A percentile compares a stretch with the other conserved stretches of the same genome.
These are phyloP conservation scores for Caenorhabditis sp. DNA, from an alignment of 2,888 invertebrate genomes.

Conservation along the genomic window DNA sequence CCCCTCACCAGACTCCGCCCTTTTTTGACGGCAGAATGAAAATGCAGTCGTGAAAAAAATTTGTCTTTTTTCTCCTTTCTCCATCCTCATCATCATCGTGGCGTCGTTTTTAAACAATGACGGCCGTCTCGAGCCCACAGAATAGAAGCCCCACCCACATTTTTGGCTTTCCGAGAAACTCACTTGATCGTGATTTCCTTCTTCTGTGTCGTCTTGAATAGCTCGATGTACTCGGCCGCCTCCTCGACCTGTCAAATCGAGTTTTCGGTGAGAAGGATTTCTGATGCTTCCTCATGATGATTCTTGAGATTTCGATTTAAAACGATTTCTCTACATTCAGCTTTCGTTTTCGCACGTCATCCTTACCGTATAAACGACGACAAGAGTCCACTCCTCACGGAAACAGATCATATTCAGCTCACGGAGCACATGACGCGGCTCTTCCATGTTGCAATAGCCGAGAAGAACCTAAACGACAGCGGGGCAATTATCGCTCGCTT, in stretches of 20 bases:
- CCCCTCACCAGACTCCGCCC: background rate
- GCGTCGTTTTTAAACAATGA: conserved; percentile 9
- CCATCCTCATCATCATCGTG: conserved; percentile 1
- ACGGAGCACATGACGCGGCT: conserved; percentile 71
- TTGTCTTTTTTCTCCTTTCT: background rate
- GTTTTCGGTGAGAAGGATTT: conserved; percentile 14
- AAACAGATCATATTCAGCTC: conserved; percentile 77
- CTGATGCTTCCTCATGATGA: background rate
- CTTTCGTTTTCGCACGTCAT: no score
- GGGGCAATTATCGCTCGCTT: conserved; percentile 21
- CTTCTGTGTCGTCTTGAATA: conserved; percentile 72
- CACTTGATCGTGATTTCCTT: conserved; percentile 56
- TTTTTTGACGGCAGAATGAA: conserved; percentile 4
- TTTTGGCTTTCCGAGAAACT: conserved; percentile 12
- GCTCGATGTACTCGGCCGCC: conserved; percentile 78
- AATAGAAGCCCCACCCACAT: background rate
- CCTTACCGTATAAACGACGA: conserved; percentile 73
- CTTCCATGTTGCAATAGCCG: conserved; percentile 73
- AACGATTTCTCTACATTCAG: conserved; percentile 1
- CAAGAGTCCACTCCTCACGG: conserved; percentile 73
- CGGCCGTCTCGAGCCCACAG: no score
- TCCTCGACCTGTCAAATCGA: conserved; percentile 71
- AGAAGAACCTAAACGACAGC: conserved; percentile 75
- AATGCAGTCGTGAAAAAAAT: conserved; percentile 9
- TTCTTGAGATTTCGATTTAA: conserved; percentile 15